A percentile compares a stretch with the other conserved stretches of the same genome.
Evolutionary conservation across 1,140 invertebrate genomes (phyloP).

Genomic region (Drosophila auraria): DNA sequence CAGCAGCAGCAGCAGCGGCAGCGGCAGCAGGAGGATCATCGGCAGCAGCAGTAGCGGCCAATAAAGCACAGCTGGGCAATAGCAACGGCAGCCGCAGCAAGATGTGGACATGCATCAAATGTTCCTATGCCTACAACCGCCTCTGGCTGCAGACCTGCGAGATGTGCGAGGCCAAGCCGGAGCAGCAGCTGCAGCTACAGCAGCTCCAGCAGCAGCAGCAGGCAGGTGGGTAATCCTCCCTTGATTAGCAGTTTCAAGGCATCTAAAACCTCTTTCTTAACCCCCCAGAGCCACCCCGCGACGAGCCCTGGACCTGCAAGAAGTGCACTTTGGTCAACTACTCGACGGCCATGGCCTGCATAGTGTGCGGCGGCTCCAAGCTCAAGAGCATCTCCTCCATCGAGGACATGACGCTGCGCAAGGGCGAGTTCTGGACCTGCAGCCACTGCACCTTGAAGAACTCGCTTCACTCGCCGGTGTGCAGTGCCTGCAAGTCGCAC

Average conservation of each 20-base stretch:
- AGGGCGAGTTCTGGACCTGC: conserved; percentile 92
- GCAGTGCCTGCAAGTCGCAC: conserved; percentile 91
- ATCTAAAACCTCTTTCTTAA: background rate
- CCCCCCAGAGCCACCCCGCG: conserved; percentile 44
- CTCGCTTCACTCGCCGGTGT: conserved; percentile 89
- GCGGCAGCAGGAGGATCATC: too few species aligned
- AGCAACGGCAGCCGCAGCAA: conserved; percentile 85
- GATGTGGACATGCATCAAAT: conserved; percentile 95
- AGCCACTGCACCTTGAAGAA: conserved; percentile 94
- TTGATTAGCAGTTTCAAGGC: too few species aligned
- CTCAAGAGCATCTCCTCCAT: conserved; percentile 88
- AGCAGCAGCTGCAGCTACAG: conserved; percentile 86
- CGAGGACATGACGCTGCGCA: conserved; percentile 89
- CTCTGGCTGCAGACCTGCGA: conserved; percentile 91
- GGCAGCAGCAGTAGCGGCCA: too few species aligned
- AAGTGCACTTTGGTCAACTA: conserved; percentile 95
- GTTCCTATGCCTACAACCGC: conserved; percentile 94
- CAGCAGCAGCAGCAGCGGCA: conserved; percentile 17
- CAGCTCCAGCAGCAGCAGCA: conserved; percentile 12
- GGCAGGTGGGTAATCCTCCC: conserved; percentile 23
- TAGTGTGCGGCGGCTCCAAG: conserved; percentile 93
- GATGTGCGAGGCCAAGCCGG: conserved; percentile 90
- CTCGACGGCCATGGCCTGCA: conserved; percentile 89
- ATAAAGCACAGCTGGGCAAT: conserved; percentile 67
- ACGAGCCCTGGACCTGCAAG: conserved; percentile 92